Conservation (phyloP, 2,797 vertebrate genomes). For the Sebastes itinus region DNA sequence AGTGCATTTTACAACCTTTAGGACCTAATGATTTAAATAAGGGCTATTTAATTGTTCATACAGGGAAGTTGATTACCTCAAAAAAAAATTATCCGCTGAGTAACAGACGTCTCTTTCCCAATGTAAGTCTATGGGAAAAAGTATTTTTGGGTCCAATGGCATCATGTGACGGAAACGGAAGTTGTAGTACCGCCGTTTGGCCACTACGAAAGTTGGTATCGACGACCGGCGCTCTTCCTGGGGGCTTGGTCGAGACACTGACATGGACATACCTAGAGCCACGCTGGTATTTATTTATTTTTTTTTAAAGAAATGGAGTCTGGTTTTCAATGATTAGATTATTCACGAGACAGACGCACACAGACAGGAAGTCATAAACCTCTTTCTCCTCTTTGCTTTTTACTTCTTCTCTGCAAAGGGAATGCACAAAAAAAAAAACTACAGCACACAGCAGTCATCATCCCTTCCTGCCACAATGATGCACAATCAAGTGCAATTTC, state of each 20-base stretch:
- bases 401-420: not conserved
- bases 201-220: no score
- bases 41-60: no score
- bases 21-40: no score
- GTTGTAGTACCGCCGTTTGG: no score
- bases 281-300: not conserved
- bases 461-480: slow-evolving; percentile 23
- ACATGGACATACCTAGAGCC: not conserved
- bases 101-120: no score
- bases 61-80: no score
- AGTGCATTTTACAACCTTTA: no score
- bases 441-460: not conserved
- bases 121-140: no score
- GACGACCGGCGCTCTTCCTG: no score
- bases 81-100: no score
- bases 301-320: not conserved
- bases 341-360: not conserved
- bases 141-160: no score
- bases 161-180: no score
- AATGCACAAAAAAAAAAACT: not conserved
- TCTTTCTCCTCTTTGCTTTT: not conserved
- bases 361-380: not conserved
- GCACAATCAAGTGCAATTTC: slow-evolving; percentile 46
- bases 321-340: not conserved
- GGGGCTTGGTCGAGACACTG: not conserved